These are phyloP conservation scores for Saccostrea echinata DNA, from an alignment of 1,140 invertebrate genomes.

Conservation along the genomic window DNA sequence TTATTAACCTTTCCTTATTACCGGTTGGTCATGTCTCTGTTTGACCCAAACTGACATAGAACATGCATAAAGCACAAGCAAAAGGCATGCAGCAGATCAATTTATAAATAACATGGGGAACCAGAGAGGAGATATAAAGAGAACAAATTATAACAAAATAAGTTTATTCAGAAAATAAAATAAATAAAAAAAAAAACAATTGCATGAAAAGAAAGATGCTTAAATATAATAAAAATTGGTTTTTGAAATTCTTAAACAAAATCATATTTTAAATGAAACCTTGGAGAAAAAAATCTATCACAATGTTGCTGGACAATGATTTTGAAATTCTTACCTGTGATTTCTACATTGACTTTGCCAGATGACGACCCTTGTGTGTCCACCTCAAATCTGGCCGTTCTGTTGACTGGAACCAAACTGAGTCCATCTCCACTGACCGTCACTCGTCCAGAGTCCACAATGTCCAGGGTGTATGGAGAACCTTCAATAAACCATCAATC, in stretches of 20 bases:
- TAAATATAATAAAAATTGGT: neutral
- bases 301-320: neutral
- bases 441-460: conserved; percentile 80
- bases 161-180: neutral
- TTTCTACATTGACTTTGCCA: conserved; percentile 79
- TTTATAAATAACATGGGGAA: neutral
- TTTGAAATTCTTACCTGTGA: conserved; percentile 76
- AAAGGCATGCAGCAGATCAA: conserved; percentile 35
- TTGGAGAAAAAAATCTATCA: conserved; percentile 7
- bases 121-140: neutral
- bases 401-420: conserved; percentile 84
- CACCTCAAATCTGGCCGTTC: conserved; percentile 84
- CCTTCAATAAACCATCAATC: conserved; percentile 74
- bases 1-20: neutral
- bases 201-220: neutral
- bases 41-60: neutral
- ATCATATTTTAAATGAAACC: neutral
- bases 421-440: conserved; percentile 85
- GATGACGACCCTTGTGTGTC: conserved; percentile 79
- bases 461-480: conserved; percentile 82
- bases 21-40: neutral
- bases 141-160: neutral
- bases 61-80: conserved; percentile 34
- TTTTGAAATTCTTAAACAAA: neutral
- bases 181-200: neutral